Base-by-base conservation (phyloP, 2,888 invertebrate species). In the Lithophane semibrunnea region DNA sequence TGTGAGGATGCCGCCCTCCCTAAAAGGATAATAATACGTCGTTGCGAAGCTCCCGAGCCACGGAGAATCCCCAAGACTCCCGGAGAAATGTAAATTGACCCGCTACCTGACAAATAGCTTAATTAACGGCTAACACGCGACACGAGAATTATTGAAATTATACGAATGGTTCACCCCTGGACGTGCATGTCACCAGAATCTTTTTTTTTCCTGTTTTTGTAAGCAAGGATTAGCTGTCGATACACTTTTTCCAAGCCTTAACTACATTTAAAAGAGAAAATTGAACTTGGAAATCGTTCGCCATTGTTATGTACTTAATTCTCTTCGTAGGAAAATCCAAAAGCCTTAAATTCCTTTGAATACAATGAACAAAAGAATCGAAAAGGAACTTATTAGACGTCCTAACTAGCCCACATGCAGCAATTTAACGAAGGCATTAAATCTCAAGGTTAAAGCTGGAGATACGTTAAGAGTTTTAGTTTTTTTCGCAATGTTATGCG, bases 11-110 rank as follows among this genome's bases (percentile, higher is more conserved):
- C 96, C 96, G 96, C 95, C 93, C 90, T 95, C 96, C 96, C 96
- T 96, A 96, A 96, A 96, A 95, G 96, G 96, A 96, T 95, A 96
- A 96, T 96, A 96, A 96, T 96, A 95, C 96, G 95, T 94, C 96
- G 96, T 96, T 95, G 91, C 93, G 93, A 92, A 94, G 93, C 92
- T 92, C 91, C 88, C 91, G 92, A 91, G 90, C 90, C 91, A 89
- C 89, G 88, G 89, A 93, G 91, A 93, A 92, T 93, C 93, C 92
- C 92, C 91, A 92, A 93, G 94, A 93, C 93, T 93, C 92, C 91
- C 86, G 92, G 93, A 95, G 95, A 96, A 96, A 96, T 96, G 96
- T 96, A 96, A 96, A 96, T 96, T 93, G 94, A 92, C 90, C 92
- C 90, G 91, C 92, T 93, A 92, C 92, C 94, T 94, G 96, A 96